Evolutionary conservation across 2,888 invertebrate genomes (phyloP), one percentile per base, ranked within the genome.

Genomic region (Stenurella melanura): DNA sequence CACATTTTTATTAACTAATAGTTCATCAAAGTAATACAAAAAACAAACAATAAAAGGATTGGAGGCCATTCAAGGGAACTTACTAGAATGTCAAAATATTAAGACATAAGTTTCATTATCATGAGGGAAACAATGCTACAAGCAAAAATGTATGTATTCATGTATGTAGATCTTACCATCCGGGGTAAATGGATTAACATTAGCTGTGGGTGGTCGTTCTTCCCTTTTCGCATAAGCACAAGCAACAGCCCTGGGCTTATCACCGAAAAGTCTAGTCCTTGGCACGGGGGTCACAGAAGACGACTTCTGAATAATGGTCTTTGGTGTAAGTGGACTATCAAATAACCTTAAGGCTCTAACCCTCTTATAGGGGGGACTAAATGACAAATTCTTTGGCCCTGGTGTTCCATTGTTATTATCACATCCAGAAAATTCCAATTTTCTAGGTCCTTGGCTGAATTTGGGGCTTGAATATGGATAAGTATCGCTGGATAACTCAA

Each of bases 121-220:
- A 7, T 42, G 7, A 42, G 4, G 15, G 7, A 42, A 42, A 15
- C 42, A 42, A 15, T 11, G 11, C 0, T 42, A 26, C n/a, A 61
- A 73, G 34, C 18, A 54, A 70, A 68, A 42, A 38, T 18, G 12
- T 63, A n/a, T n/a, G n/a, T n/a, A n/a, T 56, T 21, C 56, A 12
- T 2, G 57, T 72, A 66, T 50, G n/a, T 50, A 15, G 6, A 57
- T 75, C 89, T 88, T 87, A 93, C 94, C 95, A 85, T 94, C 94
- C 5, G 96, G 96, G 5, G 95, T 95, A 85, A 97, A 97, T 0
- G 97, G 97, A 90, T 97, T 97, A 61, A 96, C 93, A 89, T 96
- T 97, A 34, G 94, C 95, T 0, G 92, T 86, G 0, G 93, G 93
- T 76, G 93, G 93, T 76, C 92, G 90, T 0, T 91, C 90, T 5